A percentile compares a stretch with the other conserved stretches of the same genome.
These are phyloP conservation scores for Charaxes varanes DNA, from an alignment of 1,140 invertebrate genomes.

Conservation along the genomic window DNA sequence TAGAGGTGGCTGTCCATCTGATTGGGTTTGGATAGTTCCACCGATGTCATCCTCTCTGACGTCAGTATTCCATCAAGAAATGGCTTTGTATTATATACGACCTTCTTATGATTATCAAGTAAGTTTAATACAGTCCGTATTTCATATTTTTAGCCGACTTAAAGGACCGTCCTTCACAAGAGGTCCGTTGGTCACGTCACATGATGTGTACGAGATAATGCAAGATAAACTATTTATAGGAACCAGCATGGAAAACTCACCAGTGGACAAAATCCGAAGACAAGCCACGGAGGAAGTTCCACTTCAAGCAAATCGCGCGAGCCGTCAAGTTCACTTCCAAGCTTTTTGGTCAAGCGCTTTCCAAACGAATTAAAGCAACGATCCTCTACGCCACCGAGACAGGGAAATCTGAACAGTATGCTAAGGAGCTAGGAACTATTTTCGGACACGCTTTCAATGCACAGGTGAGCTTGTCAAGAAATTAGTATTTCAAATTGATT, in stretches of 20 bases:
- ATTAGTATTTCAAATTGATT: slow-evolving; percentile 1
- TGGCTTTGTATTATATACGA: slow-evolving; percentile 92
- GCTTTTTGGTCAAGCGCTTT: slow-evolving; percentile 94
- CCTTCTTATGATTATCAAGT: slow-evolving; percentile 96
- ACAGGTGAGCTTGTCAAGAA: slow-evolving; percentile 77
- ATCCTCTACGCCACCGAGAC: slow-evolving; percentile 96
- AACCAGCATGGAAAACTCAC: slow-evolving; percentile 91
- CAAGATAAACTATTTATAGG: too few species aligned
- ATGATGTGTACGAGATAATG: too few species aligned
- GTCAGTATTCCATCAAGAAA: slow-evolving; percentile 96
- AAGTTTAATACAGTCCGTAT: slow-evolving; percentile 14
- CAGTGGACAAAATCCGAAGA: slow-evolving; percentile 85
- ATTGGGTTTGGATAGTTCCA: slow-evolving; percentile 98
- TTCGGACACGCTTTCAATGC: slow-evolving; percentile 96
- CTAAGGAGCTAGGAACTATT: slow-evolving; percentile 91
- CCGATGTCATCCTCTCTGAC: slow-evolving; percentile 92
- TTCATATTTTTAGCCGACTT: too few species aligned
- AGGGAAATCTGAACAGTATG: slow-evolving; percentile 95
- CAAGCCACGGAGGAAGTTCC: slow-evolving; percentile 88
- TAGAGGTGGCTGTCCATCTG: slow-evolving; percentile 92
- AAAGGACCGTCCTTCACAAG: too few species aligned
- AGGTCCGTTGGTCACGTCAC: too few species aligned
- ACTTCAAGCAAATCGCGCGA: slow-evolving; percentile 97
- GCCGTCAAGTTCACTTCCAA: slow-evolving; percentile 98
- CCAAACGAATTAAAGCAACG: slow-evolving; percentile 93